A percentile compares a stretch with the other conserved stretches of the same genome.
Evolutionary conservation across 2,113 vertebrate species (phyloP).

Genomic region (Poecilia latipinna): DNA sequence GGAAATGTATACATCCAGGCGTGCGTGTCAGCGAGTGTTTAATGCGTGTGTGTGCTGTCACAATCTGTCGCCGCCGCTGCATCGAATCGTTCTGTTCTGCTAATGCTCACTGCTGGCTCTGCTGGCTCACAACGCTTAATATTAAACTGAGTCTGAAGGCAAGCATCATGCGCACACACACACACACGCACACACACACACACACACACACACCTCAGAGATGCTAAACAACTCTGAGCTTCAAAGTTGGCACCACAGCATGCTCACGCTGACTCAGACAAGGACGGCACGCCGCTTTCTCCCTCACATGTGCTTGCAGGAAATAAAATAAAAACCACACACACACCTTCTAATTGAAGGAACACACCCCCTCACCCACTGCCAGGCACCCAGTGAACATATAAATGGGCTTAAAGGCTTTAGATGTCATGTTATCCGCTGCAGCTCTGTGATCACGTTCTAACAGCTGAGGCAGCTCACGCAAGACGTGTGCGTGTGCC

Average conservation of each 20-base stretch:
- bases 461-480: constrained; percentile 38
- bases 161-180: constrained; percentile 13
- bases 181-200: neutral
- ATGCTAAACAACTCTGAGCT: constrained; percentile 21
- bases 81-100: constrained; percentile 26
- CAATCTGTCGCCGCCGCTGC: neutral
- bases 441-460: constrained; percentile 29
- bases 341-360: constrained; percentile 9
- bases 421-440: constrained; percentile 51
- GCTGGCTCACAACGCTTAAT: constrained; percentile 31
- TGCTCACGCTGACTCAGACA: constrained; percentile 38
- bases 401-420: constrained; percentile 55
- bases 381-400: constrained; percentile 35
- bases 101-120: constrained; percentile 17
- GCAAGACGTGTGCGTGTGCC: constrained; percentile 26
- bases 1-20: neutral
- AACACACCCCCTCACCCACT: neutral
- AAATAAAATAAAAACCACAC: neutral
- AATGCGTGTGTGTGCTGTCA: neutral
- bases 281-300: constrained; percentile 1
- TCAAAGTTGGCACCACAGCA: constrained; percentile 28
- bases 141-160: constrained; percentile 37
- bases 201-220: constrained; percentile 7
- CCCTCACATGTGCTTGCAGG: constrained; percentile 14
- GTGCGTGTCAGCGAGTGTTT: neutral